These are phyloP conservation scores for Tenebrio molitor DNA, from an alignment of 1,140 invertebrate species.

Conservation along the genomic window DNA sequence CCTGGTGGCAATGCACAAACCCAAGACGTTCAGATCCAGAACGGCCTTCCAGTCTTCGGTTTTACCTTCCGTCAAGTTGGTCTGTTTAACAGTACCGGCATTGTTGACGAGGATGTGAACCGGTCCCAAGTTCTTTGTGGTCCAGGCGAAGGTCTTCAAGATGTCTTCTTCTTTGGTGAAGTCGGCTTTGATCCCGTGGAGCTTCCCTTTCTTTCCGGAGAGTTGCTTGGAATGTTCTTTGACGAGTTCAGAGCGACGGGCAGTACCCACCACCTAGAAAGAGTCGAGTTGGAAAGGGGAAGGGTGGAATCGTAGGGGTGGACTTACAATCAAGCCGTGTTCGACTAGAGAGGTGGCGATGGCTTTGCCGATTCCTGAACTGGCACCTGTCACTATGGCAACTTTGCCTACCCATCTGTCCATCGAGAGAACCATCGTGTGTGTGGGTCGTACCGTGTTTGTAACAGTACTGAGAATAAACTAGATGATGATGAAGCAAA, in stretches of 20 bases:
- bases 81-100: too few relatives aligned
- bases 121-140: too few relatives aligned
- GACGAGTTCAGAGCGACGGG: slow-evolving; percentile 74
- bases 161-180: slow-evolving; percentile 77
- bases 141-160: slow-evolving; percentile 74
- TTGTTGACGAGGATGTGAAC: too few relatives aligned
- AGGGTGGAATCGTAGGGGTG: not conserved
- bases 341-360: not conserved
- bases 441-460: too few relatives aligned
- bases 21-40: too few relatives aligned
- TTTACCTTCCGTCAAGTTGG: too few relatives aligned
- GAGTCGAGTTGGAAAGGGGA: too few relatives aligned
- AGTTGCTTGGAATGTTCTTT: slow-evolving; percentile 62
- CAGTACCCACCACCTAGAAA: slow-evolving; percentile 77
- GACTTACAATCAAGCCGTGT: not conserved
- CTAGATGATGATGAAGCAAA: too few relatives aligned
- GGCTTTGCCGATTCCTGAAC: not conserved
- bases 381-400: slow-evolving; percentile 13
- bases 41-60: too few relatives aligned
- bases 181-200: slow-evolving; percentile 74
- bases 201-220: slow-evolving; percentile 61
- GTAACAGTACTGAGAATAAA: too few relatives aligned
- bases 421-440: slow-evolving; percentile 4
- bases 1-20: too few relatives aligned
- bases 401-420: slow-evolving; percentile 19